phyloP scores from a whole-genome alignment of 2,888 invertebrate species.

The Eumacrocentrus americanus region DNA sequence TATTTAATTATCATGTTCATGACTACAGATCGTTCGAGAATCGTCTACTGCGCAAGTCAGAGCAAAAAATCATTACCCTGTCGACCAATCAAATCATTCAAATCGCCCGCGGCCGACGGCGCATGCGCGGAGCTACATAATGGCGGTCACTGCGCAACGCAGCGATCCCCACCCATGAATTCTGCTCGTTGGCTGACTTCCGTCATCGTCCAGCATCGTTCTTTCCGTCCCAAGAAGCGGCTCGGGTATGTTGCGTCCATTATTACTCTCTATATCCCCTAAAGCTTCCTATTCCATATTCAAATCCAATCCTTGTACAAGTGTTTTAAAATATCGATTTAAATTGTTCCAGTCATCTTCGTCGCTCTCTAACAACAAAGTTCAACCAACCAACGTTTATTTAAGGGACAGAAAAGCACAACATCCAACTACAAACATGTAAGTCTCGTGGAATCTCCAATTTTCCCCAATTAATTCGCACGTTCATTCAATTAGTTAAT shows the following conservation, averaged over 20 bases:
- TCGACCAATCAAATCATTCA: not conserved
- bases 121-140: no score
- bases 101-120: not conserved
- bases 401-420: slow-evolving; percentile 43
- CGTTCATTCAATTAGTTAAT: not conserved
- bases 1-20: no score
- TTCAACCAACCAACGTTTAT: slow-evolving; percentile 29
- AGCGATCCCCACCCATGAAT: slow-evolving; percentile 1
- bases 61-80: slow-evolving; percentile 37
- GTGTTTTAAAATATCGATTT: no score
- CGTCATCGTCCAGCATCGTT: slow-evolving; percentile 42
- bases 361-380: slow-evolving; percentile 38
- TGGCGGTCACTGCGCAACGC: slow-evolving; percentile 32
- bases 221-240: slow-evolving; percentile 55
- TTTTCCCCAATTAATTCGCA: not conserved
- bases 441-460: slow-evolving; percentile 36
- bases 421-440: slow-evolving; percentile 45
- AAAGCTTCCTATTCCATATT: not conserved
- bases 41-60: not conserved
- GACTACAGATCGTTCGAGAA: not conserved
- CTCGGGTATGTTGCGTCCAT: slow-evolving; percentile 47
- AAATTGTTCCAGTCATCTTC: slow-evolving; percentile 45
- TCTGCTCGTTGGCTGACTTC: slow-evolving; percentile 37
- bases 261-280: not conserved
- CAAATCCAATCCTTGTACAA: not conserved